phyloP scores from a whole-genome alignment of 1,140 invertebrate genomes.

The Lucilia cuprina region DNA sequence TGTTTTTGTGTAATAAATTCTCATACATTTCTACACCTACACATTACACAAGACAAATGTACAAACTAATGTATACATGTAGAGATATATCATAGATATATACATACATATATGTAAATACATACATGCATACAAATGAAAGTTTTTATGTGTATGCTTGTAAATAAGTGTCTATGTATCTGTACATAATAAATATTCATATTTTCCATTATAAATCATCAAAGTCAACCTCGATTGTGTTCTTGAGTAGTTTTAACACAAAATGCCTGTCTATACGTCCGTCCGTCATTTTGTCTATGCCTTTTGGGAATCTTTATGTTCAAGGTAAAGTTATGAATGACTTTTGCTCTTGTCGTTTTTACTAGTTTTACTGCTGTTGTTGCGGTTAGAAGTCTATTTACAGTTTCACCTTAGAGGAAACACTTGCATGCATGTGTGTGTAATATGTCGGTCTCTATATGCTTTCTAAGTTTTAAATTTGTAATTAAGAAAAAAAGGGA shows the following conservation, averaged over 20 bases:
- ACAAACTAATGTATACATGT: too few relatives aligned
- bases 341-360: neutral
- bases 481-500: too few relatives aligned
- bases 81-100: too few relatives aligned
- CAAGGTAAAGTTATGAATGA: neutral
- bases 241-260: neutral
- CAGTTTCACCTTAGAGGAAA: neutral
- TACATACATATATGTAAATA: too few relatives aligned
- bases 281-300: neutral
- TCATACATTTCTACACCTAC: neutral
- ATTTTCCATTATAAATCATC: conserved; percentile 2
- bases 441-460: too few relatives aligned
- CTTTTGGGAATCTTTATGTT: neutral
- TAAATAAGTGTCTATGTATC: too few relatives aligned
- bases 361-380: neutral
- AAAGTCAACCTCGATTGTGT: neutral
- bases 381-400: neutral
- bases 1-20: neutral
- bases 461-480: too few relatives aligned
- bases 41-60: neutral
- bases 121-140: too few relatives aligned
- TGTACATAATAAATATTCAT: neutral
- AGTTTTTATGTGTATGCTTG: too few relatives aligned
- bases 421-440: neutral
- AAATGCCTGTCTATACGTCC: neutral